Percentiles rank a stretch among this genome's conserved stretches.
Evolutionary conservation across 2,113 vertebrate species (phyloP).

Genomic region (Platysternon megacephalum): DNA sequence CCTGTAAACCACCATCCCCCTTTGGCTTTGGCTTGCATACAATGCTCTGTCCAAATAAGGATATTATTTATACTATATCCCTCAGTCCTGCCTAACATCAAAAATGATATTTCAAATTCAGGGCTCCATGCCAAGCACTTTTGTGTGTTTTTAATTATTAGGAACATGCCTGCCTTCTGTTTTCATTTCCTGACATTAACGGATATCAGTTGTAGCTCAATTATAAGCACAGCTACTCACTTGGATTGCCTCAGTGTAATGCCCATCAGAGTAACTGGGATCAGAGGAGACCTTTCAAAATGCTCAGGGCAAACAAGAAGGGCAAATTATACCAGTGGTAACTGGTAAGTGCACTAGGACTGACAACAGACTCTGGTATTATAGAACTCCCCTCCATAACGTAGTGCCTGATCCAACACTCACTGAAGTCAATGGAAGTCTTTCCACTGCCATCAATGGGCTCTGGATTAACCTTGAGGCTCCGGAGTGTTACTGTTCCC

Average conservation of each 20-base stretch:
- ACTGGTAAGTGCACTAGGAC: neutral
- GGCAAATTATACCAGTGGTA: fast-evolving
- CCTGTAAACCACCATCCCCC: neutral
- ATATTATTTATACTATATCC: neutral
- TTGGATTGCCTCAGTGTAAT: neutral
- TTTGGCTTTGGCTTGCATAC: neutral
- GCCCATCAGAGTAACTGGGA: neutral
- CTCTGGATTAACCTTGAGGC: neutral
- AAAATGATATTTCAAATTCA: neutral
- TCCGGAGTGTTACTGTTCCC: neutral
- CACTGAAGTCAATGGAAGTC: neutral
- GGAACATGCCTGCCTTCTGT: constrained; percentile 18
- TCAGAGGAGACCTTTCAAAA: neutral
- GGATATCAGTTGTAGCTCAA: neutral
- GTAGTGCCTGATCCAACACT: neutral
- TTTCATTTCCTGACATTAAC: constrained; percentile 31
- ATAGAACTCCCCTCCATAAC: neutral
- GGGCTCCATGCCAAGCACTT: neutral
- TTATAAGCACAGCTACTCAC: constrained; percentile 7
- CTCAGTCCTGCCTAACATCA: constrained; percentile 3
- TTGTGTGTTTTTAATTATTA: neutral
- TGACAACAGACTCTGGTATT: neutral
- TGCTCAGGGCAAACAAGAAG: neutral
- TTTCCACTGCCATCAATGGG: neutral
- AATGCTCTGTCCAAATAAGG: neutral